These are phyloP conservation scores for Psix sp. DNA, from an alignment of 1,140 invertebrate genomes.

Conservation along the genomic window DNA sequence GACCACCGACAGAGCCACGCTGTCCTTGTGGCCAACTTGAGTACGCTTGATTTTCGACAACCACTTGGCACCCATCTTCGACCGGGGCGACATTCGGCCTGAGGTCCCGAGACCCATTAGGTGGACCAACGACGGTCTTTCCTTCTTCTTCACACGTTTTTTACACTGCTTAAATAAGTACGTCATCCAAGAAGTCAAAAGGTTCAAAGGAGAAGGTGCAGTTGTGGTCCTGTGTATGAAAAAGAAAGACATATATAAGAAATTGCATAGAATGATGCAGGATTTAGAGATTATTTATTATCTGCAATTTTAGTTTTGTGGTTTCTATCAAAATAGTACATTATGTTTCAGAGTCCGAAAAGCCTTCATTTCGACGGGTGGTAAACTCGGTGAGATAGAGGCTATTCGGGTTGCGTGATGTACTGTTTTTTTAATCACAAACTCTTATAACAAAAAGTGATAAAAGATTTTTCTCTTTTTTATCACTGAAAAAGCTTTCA, in stretches of 20 bases:
- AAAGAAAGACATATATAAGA: constrained; percentile 81
- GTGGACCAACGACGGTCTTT: constrained; percentile 87
- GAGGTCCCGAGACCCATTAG: constrained; percentile 85
- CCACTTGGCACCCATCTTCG: constrained; percentile 91
- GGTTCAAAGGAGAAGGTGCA: constrained; percentile 97
- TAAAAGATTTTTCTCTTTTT: too few species aligned
- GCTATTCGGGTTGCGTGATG: too few species aligned
- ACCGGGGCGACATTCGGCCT: constrained; percentile 84
- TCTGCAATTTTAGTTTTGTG: too few species aligned
- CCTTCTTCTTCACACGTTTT: constrained; percentile 83
- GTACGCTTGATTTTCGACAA: constrained; percentile 88
- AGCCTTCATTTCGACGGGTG: too few species aligned
- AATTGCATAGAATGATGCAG: too few species aligned
- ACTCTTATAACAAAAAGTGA: too few species aligned
- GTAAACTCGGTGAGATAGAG: too few species aligned
- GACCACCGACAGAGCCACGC: constrained; percentile 84
- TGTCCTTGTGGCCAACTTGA: constrained; percentile 88
- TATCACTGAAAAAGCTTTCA: too few species aligned
- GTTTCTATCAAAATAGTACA: too few species aligned
- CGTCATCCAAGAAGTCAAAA: constrained; percentile 94
- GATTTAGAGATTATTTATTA: too few species aligned
- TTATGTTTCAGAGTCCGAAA: too few species aligned
- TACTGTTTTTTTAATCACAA: too few species aligned
- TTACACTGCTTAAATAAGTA: constrained; percentile 89
- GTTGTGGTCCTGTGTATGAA: constrained; percentile 90